Evolutionary conservation across 2,888 invertebrate species (phyloP).

Genomic region (Athrips mouffetella): DNA sequence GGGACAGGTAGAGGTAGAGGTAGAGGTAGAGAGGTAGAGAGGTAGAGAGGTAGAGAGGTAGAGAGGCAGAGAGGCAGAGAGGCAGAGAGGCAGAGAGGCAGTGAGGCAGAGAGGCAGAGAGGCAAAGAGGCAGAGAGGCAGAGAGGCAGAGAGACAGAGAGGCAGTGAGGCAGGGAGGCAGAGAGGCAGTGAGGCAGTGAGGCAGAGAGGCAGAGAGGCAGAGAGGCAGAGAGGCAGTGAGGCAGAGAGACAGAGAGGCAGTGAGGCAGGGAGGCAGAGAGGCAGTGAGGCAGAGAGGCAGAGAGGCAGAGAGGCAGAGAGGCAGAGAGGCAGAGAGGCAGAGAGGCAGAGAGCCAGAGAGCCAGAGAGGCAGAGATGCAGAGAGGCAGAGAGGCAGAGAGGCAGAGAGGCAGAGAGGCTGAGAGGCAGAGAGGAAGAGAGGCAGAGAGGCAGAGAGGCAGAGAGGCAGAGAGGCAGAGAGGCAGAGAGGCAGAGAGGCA

Average conservation of each 20-base stretch:
- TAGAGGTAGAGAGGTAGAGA: too few species aligned
- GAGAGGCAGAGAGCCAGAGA: too few species aligned
- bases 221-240: background rate
- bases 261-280: background rate
- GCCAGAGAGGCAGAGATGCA: background rate
- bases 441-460: background rate
- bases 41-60: too few species aligned
- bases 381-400: background rate
- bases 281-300: background rate
- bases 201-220: background rate
- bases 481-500: background rate
- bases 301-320: background rate
- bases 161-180: background rate
- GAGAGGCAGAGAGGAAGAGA: background rate
- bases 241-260: background rate
- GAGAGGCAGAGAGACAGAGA: too few species aligned
- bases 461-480: background rate
- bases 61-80: too few species aligned
- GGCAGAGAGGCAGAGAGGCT: background rate
- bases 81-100: too few species aligned
- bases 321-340: background rate
- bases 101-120: too few species aligned
- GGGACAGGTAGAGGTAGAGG: too few species aligned
- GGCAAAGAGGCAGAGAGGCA: too few species aligned
- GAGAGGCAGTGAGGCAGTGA: background rate